Evolutionary conservation across 1,140 invertebrate species (phyloP).

Genomic region (Parasteatoda tepidariorum): DNA sequence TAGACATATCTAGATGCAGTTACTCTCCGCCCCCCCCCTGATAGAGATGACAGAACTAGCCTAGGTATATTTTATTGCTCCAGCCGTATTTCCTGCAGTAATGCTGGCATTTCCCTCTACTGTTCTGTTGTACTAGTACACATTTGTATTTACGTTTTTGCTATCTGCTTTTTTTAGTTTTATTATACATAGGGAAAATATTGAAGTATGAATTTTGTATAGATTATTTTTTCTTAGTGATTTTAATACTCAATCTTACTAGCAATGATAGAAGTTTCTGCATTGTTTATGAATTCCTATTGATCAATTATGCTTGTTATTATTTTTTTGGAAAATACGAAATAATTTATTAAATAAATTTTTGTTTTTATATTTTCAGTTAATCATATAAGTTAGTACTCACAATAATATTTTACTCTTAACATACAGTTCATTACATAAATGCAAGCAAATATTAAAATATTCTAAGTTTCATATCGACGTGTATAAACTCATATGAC

Average conservation of each 20-base stretch:
- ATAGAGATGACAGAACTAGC: not conserved
- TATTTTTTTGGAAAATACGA: too few relatives aligned
- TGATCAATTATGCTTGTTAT: too few relatives aligned
- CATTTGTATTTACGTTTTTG: not conserved
- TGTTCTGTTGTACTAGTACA: not conserved
- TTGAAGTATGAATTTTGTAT: not conserved
- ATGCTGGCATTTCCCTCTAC: not conserved
- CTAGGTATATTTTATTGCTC: not conserved
- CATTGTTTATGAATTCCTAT: too few relatives aligned
- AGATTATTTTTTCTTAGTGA: not conserved
- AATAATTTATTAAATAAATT: too few relatives aligned
- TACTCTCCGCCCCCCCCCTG: not conserved
- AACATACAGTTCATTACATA: too few relatives aligned
- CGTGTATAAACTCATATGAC: too few relatives aligned
- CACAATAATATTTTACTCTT: too few relatives aligned
- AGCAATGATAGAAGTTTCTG: too few relatives aligned
- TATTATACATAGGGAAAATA: not conserved
- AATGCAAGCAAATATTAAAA: too few relatives aligned
- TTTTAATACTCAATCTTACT: not conserved
- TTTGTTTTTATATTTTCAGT: too few relatives aligned
- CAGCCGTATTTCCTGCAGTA: not conserved
- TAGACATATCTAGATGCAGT: constrained; percentile 6
- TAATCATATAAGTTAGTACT: too few relatives aligned
- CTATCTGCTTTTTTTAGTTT: not conserved
- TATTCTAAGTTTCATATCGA: too few relatives aligned